phyloP scores from a whole-genome alignment of 35 echinoderm and acorn worm genomes.

The Stichopus chloronotus region DNA sequence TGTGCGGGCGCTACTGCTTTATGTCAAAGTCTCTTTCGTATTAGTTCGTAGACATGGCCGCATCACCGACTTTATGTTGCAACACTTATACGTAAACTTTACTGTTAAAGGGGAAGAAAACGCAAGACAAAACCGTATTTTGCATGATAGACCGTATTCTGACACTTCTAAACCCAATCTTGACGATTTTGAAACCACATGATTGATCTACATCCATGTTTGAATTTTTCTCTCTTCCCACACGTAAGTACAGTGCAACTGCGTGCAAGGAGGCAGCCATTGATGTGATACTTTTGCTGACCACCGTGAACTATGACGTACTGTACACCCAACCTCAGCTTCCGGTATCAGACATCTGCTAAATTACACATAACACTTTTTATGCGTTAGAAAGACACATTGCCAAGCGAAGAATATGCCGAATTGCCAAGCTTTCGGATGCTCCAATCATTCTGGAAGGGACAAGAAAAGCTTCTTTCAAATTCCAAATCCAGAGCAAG shows the following conservation, averaged over 20 bases:
- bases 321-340: no score
- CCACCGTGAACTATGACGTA: background rate
- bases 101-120: background rate
- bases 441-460: background rate
- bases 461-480: background rate
- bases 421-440: background rate
- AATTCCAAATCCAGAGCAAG: background rate
- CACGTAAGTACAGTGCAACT: constrained; percentile 8
- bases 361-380: background rate
- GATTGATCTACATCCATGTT: background rate
- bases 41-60: no score
- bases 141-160: background rate
- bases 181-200: background rate
- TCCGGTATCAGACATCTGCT: background rate
- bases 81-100: no score
- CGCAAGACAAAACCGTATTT: background rate
- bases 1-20: no score
- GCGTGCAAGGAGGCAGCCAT: background rate
- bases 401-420: background rate
- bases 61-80: no score
- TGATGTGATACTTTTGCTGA: background rate
- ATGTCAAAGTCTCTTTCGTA: no score
- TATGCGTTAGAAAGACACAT: background rate
- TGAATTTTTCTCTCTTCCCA: background rate
- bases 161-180: background rate